Conservation (phyloP, 2,888 invertebrate genomes). For the Heliconius aoede region DNA sequence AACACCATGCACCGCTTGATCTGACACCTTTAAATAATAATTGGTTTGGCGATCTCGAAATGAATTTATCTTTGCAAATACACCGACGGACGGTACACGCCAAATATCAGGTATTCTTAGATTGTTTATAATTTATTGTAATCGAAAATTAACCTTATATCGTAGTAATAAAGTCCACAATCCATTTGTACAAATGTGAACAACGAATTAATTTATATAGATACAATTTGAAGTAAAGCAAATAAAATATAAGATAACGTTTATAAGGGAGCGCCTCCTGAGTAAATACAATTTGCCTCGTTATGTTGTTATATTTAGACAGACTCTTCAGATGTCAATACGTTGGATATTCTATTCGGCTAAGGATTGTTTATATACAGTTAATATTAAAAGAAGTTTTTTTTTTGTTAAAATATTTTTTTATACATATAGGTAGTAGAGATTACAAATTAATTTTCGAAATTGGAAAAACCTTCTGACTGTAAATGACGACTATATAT, state of each 20-base stretch:
- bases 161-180: background rate
- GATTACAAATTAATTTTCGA: too few species aligned
- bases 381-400: background rate
- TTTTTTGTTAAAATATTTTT: too few species aligned
- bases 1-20: slow-evolving; percentile 24
- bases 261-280: slow-evolving; percentile 57
- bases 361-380: background rate
- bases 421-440: too few species aligned
- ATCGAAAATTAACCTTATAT: slow-evolving; percentile 12
- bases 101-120: slow-evolving; percentile 31
- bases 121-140: background rate
- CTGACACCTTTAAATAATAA: slow-evolving; percentile 36
- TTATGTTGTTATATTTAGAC: slow-evolving; percentile 27
- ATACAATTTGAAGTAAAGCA: slow-evolving; percentile 47
- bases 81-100: slow-evolving; percentile 24
- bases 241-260: slow-evolving; percentile 57
- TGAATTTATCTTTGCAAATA: slow-evolving; percentile 38
- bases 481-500: too few species aligned
- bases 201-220: slow-evolving; percentile 44
- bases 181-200: slow-evolving; percentile 9
- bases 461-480: too few species aligned
- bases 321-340: background rate
- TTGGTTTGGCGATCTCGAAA: slow-evolving; percentile 35
- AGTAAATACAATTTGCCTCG: slow-evolving; percentile 59
- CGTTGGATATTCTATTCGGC: background rate